Evolutionary conservation across 2,113 vertebrate genomes (phyloP), one percentile per base, ranked within the genome.

Genomic region (Tupaia tana): DNA sequence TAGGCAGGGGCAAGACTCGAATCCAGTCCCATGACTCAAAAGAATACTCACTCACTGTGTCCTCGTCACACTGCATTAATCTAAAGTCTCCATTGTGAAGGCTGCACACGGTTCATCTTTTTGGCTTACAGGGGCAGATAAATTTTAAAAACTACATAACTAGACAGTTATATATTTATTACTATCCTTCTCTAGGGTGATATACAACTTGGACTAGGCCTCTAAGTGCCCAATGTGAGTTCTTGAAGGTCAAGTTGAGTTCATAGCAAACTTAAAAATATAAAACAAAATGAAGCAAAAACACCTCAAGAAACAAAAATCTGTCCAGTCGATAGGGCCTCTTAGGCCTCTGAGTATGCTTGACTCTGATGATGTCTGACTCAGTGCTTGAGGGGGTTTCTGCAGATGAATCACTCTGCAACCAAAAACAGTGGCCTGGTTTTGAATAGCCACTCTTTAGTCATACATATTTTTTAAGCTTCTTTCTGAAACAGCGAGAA

Each of bases 381-480:
- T 97, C 97, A 96, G 90, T 3, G 27, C 80, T 56, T 34, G 5
- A 73, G 96, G 96, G 97, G 95, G 64, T 96, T 97, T 97, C 96
- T 97, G n/a, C 19, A n/a, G 9, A 81, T 97, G 96, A 98, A 90
- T 97, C 97, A 97, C 59, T 9, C 9, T 18, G 14, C 29, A 52
- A 31, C 64, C 91, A 71, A 80, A 90, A 67, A 84, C 43, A 94
- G 85, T 15, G 82, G 69, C 71, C 82, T 24, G 79, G 67, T 14
- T 90, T 27, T 93, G 88, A 95, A 93, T 95, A 94, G 77, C 92
- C 94, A 93, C 79, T 84, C 52, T 78, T 88, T 59, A 92, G 91
- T 93, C 97, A 95, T 43, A 43, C 43, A 43, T 43, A 43, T 43
- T 43, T 43, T 43, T 43, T 43, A 3, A 43, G 43, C 43, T 43